Percentiles rank a stretch among this genome's conserved stretches.
Conservation (phyloP, 2,888 invertebrate genomes). For the Andrena hattorfiana region DNA sequence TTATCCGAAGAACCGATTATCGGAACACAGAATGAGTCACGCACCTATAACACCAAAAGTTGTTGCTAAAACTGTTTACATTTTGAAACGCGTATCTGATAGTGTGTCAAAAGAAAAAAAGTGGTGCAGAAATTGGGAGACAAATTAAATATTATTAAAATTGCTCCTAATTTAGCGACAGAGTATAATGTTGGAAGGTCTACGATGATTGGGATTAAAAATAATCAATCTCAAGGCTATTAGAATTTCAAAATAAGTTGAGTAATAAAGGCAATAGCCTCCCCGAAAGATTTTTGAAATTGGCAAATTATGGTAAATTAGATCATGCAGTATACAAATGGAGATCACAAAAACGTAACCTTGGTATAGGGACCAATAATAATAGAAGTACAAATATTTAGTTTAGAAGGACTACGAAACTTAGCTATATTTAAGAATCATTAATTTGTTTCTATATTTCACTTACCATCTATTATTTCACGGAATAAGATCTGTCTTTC, state of each 20-base stretch:
- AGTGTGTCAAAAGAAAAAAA: conserved; percentile 4
- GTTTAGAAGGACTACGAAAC: too few relatives aligned
- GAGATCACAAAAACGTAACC: background rate
- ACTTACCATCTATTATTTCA: too few relatives aligned
- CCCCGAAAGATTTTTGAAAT: background rate
- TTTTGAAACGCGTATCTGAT: background rate
- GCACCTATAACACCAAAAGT: background rate
- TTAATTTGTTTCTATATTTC: too few relatives aligned
- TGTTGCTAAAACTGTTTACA: background rate
- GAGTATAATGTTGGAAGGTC: background rate
- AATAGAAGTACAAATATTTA: too few relatives aligned
- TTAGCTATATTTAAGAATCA: too few relatives aligned
- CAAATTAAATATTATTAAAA: background rate
- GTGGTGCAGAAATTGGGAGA: background rate
- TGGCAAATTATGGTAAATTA: background rate
- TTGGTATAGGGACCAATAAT: too few relatives aligned
- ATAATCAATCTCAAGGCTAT: background rate
- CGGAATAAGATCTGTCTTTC: too few relatives aligned
- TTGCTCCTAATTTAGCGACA: background rate
- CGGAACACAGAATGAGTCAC: background rate
- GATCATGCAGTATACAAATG: background rate
- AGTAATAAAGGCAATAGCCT: background rate
- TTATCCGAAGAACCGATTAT: background rate
- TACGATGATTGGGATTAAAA: background rate
- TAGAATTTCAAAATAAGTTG: background rate